phyloP scores from a whole-genome alignment of 2,113 vertebrate genomes.

The Agelaius phoeniceus region DNA sequence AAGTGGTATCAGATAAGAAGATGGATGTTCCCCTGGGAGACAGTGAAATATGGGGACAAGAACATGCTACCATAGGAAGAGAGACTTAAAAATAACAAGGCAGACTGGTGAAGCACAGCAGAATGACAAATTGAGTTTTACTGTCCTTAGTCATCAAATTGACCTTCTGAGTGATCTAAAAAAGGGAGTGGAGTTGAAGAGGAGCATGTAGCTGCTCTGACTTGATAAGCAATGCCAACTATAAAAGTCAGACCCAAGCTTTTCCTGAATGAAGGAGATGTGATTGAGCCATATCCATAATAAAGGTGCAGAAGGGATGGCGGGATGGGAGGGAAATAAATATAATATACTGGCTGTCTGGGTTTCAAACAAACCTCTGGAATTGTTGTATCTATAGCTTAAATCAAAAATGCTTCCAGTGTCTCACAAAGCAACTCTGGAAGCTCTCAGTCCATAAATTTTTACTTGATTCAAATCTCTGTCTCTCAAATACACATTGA shows the following conservation, averaged over 20 bases:
- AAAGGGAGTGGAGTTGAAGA: not conserved
- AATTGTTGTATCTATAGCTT: not conserved
- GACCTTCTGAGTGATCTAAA: not conserved
- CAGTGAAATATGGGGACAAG: not conserved
- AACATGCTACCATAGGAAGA: not conserved
- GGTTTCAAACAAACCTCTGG: not conserved
- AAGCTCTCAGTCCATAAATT: not conserved
- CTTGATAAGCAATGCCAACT: not conserved
- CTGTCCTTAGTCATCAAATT: constrained; percentile 7
- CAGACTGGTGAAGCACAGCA: not conserved
- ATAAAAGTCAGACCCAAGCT: not conserved
- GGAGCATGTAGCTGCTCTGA: not conserved
- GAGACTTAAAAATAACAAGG: constrained; percentile 16
- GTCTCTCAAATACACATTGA: not conserved
- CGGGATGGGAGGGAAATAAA: fast-evolving
- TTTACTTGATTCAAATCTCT: not conserved
- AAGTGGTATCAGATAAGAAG: not conserved
- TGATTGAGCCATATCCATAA: not conserved
- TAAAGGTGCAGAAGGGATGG: not conserved
- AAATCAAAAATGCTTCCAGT: not conserved
- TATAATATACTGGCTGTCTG: not conserved
- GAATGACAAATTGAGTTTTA: constrained; percentile 26
- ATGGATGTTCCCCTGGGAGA: not conserved
- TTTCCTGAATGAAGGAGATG: not conserved
- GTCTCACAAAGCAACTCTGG: not conserved